phyloP scores from a whole-genome alignment of 2,888 invertebrate genomes.

The Mythimna pallens region DNA sequence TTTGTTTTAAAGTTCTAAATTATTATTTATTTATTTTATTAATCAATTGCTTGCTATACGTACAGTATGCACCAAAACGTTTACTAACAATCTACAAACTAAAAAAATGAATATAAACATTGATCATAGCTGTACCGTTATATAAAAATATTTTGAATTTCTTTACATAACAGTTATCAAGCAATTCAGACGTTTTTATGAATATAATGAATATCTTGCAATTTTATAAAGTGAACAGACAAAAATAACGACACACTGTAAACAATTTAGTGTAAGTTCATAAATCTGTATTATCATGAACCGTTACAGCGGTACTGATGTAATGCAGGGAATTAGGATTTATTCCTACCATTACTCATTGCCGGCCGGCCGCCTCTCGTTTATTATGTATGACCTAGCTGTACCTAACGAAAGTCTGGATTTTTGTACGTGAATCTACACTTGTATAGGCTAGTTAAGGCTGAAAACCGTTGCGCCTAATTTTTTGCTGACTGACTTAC shows the following conservation, averaged over 20 bases:
- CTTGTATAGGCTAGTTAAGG: slow-evolving; percentile 14
- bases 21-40: too few relatives aligned
- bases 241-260: slow-evolving; percentile 17
- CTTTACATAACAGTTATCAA: too few relatives aligned
- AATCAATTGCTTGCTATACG: too few relatives aligned
- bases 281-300: slow-evolving; percentile 77
- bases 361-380: slow-evolving; percentile 68
- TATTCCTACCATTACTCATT: slow-evolving; percentile 76
- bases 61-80: too few relatives aligned
- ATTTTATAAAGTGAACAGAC: slow-evolving; percentile 10
- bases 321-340: slow-evolving; percentile 81
- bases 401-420: slow-evolving; percentile 50
- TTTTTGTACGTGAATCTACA: slow-evolving; percentile 55
- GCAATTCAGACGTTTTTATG: too few relatives aligned
- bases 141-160: too few relatives aligned
- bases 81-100: too few relatives aligned
- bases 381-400: slow-evolving; percentile 71
- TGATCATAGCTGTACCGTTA: too few relatives aligned
- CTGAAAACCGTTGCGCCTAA: neutral
- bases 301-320: slow-evolving; percentile 67
- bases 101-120: too few relatives aligned
- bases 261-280: slow-evolving; percentile 62
- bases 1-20: too few relatives aligned
- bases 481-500: slow-evolving; percentile 13
- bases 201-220: neutral